phyloP scores from a whole-genome alignment of 2,797 vertebrate genomes.

The Halcyon smyrnensis region DNA sequence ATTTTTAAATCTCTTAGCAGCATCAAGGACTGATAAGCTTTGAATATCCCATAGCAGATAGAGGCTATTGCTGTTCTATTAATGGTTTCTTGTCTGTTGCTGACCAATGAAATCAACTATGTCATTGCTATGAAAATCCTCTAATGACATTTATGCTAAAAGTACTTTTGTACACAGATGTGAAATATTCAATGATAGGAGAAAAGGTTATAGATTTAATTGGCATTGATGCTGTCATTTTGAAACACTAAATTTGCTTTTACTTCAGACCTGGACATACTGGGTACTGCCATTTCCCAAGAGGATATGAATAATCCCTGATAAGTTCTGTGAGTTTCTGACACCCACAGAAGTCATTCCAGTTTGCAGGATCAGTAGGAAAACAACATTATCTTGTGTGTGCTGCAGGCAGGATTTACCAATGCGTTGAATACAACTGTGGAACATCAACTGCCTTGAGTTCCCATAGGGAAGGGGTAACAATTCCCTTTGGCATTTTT shows the following conservation, averaged over 20 bases:
- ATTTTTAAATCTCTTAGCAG: not conserved
- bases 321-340: not conserved
- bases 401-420: not conserved
- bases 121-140: not conserved
- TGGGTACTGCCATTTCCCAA: not conserved
- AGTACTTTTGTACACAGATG: not conserved
- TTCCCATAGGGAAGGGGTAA: not conserved
- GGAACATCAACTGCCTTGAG: not conserved
- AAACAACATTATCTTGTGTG: not conserved
- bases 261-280: not conserved
- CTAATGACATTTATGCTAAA: not conserved
- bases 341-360: not conserved
- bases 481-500: not conserved
- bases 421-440: not conserved
- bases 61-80: not conserved
- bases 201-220: not conserved
- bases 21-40: not conserved
- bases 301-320: fast-evolving
- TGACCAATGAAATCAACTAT: not conserved
- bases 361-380: not conserved
- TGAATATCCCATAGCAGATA: not conserved
- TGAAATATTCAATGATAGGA: not conserved
- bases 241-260: not conserved
- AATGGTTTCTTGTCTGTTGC: not conserved
- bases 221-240: not conserved